Evolutionary conservation across 2,888 invertebrate genomes (phyloP), one percentile per base, ranked within the genome.

Genomic region (Agrenia bidenticulata): DNA sequence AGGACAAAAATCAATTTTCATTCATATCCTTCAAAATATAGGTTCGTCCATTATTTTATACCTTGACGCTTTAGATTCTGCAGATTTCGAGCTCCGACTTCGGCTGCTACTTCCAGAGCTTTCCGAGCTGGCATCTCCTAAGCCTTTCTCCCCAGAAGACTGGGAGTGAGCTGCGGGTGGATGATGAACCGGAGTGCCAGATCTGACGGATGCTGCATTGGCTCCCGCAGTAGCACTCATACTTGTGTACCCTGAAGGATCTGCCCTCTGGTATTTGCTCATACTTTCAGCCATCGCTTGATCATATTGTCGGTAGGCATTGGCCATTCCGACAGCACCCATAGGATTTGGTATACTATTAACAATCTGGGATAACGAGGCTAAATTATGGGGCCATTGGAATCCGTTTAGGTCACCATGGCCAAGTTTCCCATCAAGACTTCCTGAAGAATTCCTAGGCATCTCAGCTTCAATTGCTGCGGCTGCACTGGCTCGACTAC

Each of bases 321-420:
- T 61, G 13, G 70, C 61, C 53, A 71, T 64, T 13, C 63, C 67
- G 9, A 57, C 56, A 23, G 61, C 51, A 11, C 59, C 63, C 69
- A 74, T 71, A 0, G 74, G 68, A 55, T 70, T 73, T n/a, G 76
- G 76, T 51, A 76, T 73, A 50, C 70, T 73, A 55, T 76, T 76
- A 11, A 76, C 76, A 27, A 76, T 76, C 61, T 76, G 76, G 0
- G 75, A 69, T 19, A 76, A 54, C 2, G 73, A 72, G 0, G 75
- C 76, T 23, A 76, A 55, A 50, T 75, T 75, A 37, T 73, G 73
- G 9, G 74, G 74, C 66, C 75, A 74, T 62, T 73, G 73, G 39
- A 70, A 67, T 1, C 73, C 74, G 49, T 72, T 72, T 1, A 67
- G 61, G 55, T 73, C 66, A 13, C 66, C 45, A 2, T 67, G 55